A percentile compares a stretch with the other conserved stretches of the same genome.
Evolutionary conservation across 2,888 invertebrate species (phyloP).

Genomic region (Oscheius sp.): DNA sequence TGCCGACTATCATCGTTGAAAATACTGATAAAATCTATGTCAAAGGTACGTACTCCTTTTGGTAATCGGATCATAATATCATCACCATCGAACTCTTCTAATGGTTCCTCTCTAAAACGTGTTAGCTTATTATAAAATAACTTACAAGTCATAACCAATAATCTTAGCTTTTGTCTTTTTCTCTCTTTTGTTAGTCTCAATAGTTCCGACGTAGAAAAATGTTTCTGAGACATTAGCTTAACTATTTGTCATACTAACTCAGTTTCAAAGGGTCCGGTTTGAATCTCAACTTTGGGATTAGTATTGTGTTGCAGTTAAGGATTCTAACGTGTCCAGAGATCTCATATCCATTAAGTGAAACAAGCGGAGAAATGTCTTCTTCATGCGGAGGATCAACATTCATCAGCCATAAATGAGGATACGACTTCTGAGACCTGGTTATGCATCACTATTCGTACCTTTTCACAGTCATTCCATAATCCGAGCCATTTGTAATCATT

Average conservation of each 20-base stretch:
- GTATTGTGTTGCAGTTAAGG: constrained; percentile 53
- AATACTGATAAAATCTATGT: constrained; percentile 45
- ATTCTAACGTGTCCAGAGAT: constrained; percentile 20
- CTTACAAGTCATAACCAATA: constrained; percentile 21
- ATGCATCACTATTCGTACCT: neutral
- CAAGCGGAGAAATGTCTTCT: constrained; percentile 8
- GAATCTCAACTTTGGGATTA: constrained; percentile 26
- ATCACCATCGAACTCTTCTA: constrained; percentile 34
- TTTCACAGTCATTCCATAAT: constrained; percentile 33
- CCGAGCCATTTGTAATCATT: constrained; percentile 33
- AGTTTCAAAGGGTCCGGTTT: constrained; percentile 8
- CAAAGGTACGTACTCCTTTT: constrained; percentile 47
- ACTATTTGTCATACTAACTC: neutral
- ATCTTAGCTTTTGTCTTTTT: constrained; percentile 4
- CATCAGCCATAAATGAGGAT: constrained; percentile 24
- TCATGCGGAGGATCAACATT: constrained; percentile 27
- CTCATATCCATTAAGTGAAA: neutral
- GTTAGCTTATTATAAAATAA: neutral
- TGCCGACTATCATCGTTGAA: constrained; percentile 31
- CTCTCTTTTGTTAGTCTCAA: neutral
- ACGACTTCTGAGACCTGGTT: neutral
- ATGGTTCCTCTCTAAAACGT: constrained; percentile 47
- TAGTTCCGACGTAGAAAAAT: constrained; percentile 24
- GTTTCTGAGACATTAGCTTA: neutral
- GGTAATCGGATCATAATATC: constrained; percentile 49